These are phyloP conservation scores for Pseudopleuronectes americanus DNA, from an alignment of 2,797 vertebrate genomes.

Conservation along the genomic window DNA sequence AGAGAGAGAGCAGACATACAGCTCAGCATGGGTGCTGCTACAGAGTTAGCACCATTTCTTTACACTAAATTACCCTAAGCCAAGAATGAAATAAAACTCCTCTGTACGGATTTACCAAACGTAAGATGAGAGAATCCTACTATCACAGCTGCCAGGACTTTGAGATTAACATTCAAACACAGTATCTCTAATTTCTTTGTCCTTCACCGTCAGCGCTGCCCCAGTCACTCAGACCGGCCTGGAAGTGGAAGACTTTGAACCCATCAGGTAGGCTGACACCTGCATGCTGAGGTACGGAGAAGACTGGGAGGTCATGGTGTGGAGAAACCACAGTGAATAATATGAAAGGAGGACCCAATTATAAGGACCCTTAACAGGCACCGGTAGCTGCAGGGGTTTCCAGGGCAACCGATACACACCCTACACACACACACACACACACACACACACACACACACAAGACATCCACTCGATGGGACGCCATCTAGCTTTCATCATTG, in stretches of 20 bases:
- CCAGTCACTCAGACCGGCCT: conserved; percentile 37
- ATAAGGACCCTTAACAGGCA: conserved; percentile 80
- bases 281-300: conserved; percentile 57
- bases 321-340: conserved; percentile 72
- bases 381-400: conserved; percentile 78
- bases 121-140: not conserved
- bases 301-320: conserved; percentile 68
- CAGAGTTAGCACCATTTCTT: conserved; percentile 9
- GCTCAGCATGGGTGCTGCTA: conserved; percentile 16
- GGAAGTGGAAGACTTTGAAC: conserved; percentile 79
- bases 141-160: conserved; percentile 22
- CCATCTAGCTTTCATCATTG: conserved; percentile 80
- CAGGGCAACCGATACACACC: conserved; percentile 70
- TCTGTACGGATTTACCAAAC: not conserved
- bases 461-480: conserved; percentile 70
- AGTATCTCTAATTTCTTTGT: conserved; percentile 55
- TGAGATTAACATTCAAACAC: conserved; percentile 43
- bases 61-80: conserved; percentile 17
- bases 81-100: not conserved
- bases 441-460: conserved; percentile 25
- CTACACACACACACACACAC: conserved; percentile 33
- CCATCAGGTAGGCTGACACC: conserved; percentile 75
- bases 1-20: conserved; percentile 40
- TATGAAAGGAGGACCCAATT: conserved; percentile 85
- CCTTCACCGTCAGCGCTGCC: conserved; percentile 60